Evolutionary conservation across 2,113 vertebrate genomes (phyloP).

Genomic region (Vulpes ferrilata): DNA sequence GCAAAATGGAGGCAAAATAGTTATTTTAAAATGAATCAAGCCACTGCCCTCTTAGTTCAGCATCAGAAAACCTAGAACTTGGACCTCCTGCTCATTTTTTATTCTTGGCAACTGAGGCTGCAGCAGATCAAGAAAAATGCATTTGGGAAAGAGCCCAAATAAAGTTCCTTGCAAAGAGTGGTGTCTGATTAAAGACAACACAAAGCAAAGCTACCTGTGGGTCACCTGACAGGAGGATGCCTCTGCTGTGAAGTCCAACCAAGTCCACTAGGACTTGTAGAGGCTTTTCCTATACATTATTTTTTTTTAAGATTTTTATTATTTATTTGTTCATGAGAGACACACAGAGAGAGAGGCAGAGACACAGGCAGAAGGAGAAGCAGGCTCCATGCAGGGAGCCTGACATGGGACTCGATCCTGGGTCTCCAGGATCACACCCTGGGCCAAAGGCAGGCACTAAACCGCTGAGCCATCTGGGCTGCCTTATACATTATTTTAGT

Average conservation of each 20-base stretch:
- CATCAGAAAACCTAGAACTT: conserved; percentile 1
- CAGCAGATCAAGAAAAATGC: background rate
- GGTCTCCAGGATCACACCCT: too few relatives aligned
- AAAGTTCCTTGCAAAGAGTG: background rate
- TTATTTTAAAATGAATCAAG: background rate
- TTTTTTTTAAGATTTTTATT: background rate
- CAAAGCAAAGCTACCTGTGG: background rate
- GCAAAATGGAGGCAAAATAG: background rate
- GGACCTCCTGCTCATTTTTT: background rate
- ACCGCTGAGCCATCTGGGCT: too few relatives aligned
- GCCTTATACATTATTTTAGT: too few relatives aligned
- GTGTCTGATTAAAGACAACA: background rate
- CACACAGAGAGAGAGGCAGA: too few relatives aligned
- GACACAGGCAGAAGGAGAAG: too few relatives aligned
- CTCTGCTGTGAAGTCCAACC: background rate
- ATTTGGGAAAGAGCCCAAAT: background rate
- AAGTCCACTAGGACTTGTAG: background rate
- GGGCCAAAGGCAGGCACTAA: too few relatives aligned
- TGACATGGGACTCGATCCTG: too few relatives aligned
- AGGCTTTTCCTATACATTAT: background rate
- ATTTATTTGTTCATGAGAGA: too few relatives aligned
- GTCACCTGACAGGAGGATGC: background rate
- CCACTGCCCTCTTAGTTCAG: background rate
- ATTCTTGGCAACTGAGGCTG: background rate
- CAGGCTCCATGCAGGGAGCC: too few relatives aligned